Percentiles rank a stretch among this genome's conserved stretches.
Conservation (phyloP, 2,888 invertebrate species). For the Abscondita cerata region DNA sequence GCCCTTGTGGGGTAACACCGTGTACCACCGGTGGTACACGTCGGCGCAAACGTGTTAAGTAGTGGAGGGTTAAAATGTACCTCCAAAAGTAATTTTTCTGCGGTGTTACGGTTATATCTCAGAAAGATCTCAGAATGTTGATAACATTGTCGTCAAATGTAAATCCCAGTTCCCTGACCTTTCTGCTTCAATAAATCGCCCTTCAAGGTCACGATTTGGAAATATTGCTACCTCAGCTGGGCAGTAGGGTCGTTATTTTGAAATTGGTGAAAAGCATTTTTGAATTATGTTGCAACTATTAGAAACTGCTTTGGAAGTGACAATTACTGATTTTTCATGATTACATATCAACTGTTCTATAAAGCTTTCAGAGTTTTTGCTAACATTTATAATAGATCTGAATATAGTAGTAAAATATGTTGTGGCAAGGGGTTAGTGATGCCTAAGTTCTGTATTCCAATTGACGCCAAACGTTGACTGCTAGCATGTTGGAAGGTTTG, state of each 20-base stretch:
- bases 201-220: conserved; percentile 43
- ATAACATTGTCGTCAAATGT: conserved; percentile 17
- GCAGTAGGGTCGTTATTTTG: conserved; percentile 41
- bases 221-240: conserved; percentile 41
- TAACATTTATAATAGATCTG: conserved; percentile 59
- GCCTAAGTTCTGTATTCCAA: no score
- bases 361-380: conserved; percentile 69
- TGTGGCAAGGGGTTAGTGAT: conserved; percentile 31
- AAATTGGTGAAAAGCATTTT: conserved; percentile 4
- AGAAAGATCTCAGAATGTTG: no score
- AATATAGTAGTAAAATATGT: background rate
- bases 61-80: no score
- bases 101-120: no score
- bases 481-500: no score
- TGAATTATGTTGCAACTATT: background rate
- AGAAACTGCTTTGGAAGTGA: background rate
- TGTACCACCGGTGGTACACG: no score
- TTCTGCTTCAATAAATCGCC: conserved; percentile 47
- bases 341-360: conserved; percentile 70
- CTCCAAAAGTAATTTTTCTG: no score
- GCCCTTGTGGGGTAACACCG: no score
- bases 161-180: conserved; percentile 26
- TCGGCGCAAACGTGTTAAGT: no score
- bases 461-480: no score
- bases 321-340: conserved; percentile 46